Conservation (phyloP, 35 echinoderm and acorn worm genomes). For the Apostichopus parvimensis region DNA sequence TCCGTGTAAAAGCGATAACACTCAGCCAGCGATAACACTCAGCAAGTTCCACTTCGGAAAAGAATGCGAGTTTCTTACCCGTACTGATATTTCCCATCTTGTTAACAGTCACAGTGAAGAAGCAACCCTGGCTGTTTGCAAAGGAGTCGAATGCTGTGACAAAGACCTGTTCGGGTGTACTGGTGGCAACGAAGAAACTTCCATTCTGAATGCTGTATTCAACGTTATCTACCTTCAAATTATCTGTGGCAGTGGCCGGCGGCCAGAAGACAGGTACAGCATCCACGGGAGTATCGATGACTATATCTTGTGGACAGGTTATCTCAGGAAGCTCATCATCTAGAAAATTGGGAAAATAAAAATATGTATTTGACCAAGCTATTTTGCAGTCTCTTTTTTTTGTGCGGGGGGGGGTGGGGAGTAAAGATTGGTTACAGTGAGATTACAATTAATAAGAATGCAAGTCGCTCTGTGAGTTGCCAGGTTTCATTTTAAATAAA, state of each 20-base stretch:
- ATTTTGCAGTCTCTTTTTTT: no score
- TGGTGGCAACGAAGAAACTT: not conserved
- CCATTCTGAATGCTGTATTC: constrained; percentile 22
- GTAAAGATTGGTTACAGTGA: no score
- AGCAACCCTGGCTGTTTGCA: not conserved
- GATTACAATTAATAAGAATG: no score
- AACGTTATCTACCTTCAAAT: not conserved
- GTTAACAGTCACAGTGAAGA: constrained; percentile 29
- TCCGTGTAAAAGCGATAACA: no score
- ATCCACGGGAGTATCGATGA: constrained; percentile 19
- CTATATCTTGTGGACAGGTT: constrained; percentile 4
- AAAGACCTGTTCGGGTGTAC: not conserved
- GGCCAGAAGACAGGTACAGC: constrained; percentile 23
- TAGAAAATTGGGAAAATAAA: not conserved
- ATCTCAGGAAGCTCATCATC: constrained; percentile 19
- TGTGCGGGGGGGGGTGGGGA: no score
- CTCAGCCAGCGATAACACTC: no score
- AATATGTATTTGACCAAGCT: no score
- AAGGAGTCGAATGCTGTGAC: constrained; percentile 8
- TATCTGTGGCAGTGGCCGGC: constrained; percentile 19
- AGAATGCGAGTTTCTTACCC: not conserved
- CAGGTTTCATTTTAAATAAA: no score
- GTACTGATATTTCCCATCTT: not conserved
- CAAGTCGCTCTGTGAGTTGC: no score
- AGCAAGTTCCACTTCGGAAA: no score